Percentiles rank a stretch among this genome's conserved stretches.
phyloP scores from a whole-genome alignment of 1,140 invertebrate species.

The Bombus vancouverensis region DNA sequence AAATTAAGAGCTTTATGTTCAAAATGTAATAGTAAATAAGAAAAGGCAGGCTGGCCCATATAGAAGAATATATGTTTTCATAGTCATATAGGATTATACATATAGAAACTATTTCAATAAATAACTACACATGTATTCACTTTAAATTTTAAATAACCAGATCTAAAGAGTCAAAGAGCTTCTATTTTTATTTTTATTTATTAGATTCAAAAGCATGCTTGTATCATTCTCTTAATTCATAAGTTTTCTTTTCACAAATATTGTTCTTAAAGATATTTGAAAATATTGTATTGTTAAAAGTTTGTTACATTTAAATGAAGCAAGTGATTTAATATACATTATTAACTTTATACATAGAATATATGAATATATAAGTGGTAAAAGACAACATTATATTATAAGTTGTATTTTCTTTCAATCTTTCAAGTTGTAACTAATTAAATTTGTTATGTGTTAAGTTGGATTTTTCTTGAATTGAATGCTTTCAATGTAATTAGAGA shows the following conservation, averaged over 20 bases:
- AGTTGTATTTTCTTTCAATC: neutral
- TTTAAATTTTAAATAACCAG: constrained; percentile 7
- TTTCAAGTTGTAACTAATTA: neutral
- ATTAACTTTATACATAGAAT: neutral
- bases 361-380: neutral
- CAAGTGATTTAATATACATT: neutral
- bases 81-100: neutral
- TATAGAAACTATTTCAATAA: constrained; percentile 16
- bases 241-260: neutral
- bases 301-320: neutral
- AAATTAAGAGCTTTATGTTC: constrained; percentile 14
- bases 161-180: constrained; percentile 20
- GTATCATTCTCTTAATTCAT: neutral
- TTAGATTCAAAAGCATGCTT: neutral
- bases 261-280: neutral
- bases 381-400: constrained; percentile 2
- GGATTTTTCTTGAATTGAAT: neutral
- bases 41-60: neutral
- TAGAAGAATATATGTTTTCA: constrained; percentile 10
- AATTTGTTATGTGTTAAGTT: neutral
- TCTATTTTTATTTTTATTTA: neutral
- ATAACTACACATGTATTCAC: neutral
- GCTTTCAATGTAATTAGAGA: neutral
- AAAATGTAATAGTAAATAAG: constrained; percentile 10
- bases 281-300: neutral